phyloP scores from a whole-genome alignment of 2,113 vertebrate genomes.

The Bambusicola thoracicus region DNA sequence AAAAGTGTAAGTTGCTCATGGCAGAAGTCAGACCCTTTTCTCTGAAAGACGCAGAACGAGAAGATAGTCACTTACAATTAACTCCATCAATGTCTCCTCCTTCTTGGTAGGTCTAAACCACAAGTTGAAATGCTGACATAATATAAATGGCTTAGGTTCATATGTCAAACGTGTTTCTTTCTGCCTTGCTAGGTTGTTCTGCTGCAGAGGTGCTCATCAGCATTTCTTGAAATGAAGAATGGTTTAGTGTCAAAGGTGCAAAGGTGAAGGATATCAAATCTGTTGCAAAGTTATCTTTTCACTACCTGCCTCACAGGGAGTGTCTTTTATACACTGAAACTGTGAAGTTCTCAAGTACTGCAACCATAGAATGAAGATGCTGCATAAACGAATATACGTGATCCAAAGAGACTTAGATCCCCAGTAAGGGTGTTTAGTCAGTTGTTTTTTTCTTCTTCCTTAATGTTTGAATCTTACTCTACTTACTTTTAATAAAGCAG shows the following conservation, averaged over 20 bases:
- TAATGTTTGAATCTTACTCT: not conserved
- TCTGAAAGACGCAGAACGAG: not conserved
- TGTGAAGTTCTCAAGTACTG: not conserved
- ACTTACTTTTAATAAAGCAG: not conserved
- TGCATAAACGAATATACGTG: not conserved
- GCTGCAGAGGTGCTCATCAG: not conserved
- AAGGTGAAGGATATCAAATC: not conserved
- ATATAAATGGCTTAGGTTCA: not conserved
- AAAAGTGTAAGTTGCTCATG: constrained; percentile 41
- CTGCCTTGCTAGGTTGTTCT: not conserved
- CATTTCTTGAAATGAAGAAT: not conserved
- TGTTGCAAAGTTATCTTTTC: not conserved
- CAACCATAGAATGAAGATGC: not conserved
- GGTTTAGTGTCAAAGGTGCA: not conserved
- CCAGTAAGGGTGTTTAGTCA: not conserved
- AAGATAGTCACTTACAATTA: not conserved
- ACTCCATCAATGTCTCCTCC: not conserved
- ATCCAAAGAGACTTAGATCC: not conserved
- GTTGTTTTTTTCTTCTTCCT: not conserved
- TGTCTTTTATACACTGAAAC: fast-evolving
- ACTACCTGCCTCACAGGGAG: not conserved
- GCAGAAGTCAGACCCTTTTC: constrained; percentile 1
- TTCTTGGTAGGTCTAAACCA: not conserved
- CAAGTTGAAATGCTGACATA: not conserved
- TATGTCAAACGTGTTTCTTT: not conserved